Evolutionary conservation across 2,888 invertebrate genomes (phyloP), one percentile per base, ranked within the genome.

Genomic region (Pollenia angustigena): DNA sequence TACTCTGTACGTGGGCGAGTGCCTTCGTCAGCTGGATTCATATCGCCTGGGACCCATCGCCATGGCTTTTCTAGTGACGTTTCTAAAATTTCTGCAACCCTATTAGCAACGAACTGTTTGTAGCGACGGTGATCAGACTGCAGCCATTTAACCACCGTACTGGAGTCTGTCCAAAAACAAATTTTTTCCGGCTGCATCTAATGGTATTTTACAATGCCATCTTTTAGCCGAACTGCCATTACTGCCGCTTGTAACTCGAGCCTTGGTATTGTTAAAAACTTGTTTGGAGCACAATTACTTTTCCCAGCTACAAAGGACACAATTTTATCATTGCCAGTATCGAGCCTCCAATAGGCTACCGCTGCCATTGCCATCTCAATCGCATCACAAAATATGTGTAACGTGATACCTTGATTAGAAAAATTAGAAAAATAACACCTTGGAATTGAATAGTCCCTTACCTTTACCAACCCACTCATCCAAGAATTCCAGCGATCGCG

Each of bases 181-280:
- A 85, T n/a, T 14, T 74, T 18, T 1, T 7, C n/a, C 58, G 74
- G 74, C 50, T 16, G 12, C 2, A 81, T 58, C 9, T 58, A 32
- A 56, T 74, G 74, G 44, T 62, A 23, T 60, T 72, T 18, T 12
- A 83, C 32, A 42, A 84, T 74, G 14, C 40, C 56, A 12, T 84
- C 12, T 14, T 60, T 78, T 18, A 64, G 44, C 12, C 66, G 64
- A 0, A 82, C 69, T 16, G 48, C 80, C 79, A 78, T 66, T n/a
- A 85, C 85, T 8, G 80, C 87, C 12, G 81, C 78, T 10, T 87
- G 78, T 4, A 87, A 16, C 52, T 87, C 87, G 3, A 87, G 56
- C n/a, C 78, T 66, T 1, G 84, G 79, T 46, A 79, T 68, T 4
- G 68, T 44, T 50, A 68, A 50, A 64, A 74, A 68, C n/a, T 52